phyloP scores from a whole-genome alignment of 2,888 invertebrate species.

The Flabesymbios commensalis region DNA sequence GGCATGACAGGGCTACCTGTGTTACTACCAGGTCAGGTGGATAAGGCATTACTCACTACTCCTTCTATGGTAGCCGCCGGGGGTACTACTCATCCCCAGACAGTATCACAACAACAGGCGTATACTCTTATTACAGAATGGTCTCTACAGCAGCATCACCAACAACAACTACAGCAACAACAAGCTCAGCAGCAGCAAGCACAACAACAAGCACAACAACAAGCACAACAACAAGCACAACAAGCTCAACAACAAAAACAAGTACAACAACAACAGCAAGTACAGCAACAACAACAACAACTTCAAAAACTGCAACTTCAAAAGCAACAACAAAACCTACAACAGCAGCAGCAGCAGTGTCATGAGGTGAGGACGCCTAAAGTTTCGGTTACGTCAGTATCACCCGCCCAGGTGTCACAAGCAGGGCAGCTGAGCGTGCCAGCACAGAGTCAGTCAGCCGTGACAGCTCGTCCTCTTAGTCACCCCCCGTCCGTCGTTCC shows the following conservation, averaged over 20 bases:
- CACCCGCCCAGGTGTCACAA: no score
- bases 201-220: conserved; percentile 3
- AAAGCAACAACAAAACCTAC: neutral
- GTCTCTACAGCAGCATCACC: conserved; percentile 3
- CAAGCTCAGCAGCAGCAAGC: conserved; percentile 3
- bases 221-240: conserved; percentile 4
- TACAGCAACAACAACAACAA: neutral
- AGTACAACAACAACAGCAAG: conserved; percentile 4
- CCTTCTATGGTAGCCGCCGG: no score
- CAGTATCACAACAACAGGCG: neutral
- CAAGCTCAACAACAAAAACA: neutral
- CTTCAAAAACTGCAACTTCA: conserved; percentile 3
- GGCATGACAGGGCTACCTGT: no score
- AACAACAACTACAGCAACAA: conserved; percentile 6
- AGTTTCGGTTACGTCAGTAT: neutral
- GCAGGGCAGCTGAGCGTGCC: no score
- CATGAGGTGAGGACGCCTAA: neutral
- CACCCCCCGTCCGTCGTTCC: no score
- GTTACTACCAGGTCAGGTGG: no score
- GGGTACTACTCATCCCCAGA: no score
- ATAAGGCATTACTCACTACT: no score
- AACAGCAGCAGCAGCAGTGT: conserved; percentile 2
- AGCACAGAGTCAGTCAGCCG: no score
- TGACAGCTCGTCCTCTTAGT: no score
- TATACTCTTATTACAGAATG: neutral